Evolutionary conservation across 2,888 invertebrate genomes (phyloP).

Genomic region (Ophion ellenae): DNA sequence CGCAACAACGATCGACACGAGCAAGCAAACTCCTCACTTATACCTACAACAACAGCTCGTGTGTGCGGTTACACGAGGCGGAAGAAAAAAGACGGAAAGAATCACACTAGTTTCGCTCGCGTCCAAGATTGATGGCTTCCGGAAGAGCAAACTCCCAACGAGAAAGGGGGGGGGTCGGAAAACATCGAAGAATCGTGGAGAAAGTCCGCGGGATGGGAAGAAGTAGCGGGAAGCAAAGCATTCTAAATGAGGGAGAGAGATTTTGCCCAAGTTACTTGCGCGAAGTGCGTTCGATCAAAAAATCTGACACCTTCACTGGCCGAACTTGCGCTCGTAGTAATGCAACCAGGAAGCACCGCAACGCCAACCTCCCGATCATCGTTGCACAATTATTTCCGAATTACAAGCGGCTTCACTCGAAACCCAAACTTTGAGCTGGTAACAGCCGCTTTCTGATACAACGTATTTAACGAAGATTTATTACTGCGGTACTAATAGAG

Average conservation of each 20-base stretch:
- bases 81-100: no score
- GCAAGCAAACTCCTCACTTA: no score
- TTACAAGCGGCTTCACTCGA: background rate
- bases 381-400: background rate
- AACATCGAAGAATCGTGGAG: no score
- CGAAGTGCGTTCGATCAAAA: background rate
- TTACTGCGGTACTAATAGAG: background rate
- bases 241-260: background rate
- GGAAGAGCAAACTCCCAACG: no score
- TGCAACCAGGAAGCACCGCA: background rate
- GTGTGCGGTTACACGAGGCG: no score
- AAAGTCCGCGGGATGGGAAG: no score
- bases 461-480: background rate
- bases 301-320: background rate
- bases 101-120: no score
- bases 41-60: no score
- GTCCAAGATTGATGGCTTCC: no score
- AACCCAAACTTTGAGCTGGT: background rate
- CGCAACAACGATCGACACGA: background rate
- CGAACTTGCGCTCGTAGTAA: background rate
- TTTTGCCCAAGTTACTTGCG: background rate
- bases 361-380: background rate
- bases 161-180: no score
- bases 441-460: background rate
- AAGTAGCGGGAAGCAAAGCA: no score